These are phyloP conservation scores for Channa maculata DNA, from an alignment of 2,113 vertebrate species.

Conservation along the genomic window DNA sequence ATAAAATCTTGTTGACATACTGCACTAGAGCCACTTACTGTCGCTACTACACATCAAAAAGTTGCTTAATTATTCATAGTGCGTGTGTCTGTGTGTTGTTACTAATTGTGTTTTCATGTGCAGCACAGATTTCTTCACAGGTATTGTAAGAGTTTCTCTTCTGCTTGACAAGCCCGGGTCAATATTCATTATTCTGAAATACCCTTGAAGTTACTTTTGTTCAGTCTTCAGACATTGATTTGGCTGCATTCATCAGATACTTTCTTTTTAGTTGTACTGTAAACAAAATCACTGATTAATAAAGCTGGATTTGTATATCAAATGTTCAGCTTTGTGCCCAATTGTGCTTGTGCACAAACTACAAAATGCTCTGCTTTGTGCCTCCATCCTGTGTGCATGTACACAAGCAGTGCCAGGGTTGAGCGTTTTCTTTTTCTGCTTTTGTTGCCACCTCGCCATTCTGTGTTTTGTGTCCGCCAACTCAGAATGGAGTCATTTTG, in stretches of 20 bases:
- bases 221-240: conserved; percentile 37
- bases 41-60: conserved; percentile 24
- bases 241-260: conserved; percentile 54
- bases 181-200: conserved; percentile 28
- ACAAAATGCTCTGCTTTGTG: conserved; percentile 61
- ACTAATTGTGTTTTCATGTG: conserved; percentile 12
- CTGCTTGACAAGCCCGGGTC: conserved; percentile 54
- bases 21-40: conserved; percentile 4
- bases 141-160: conserved; percentile 25
- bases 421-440: conserved; percentile 46
- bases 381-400: conserved; percentile 33
- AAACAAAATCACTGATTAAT: conserved; percentile 67
- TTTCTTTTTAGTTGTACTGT: conserved; percentile 38
- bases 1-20: conserved; percentile 8
- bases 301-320: conserved; percentile 68
- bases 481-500: conserved; percentile 78
- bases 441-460: conserved; percentile 57
- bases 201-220: conserved; percentile 60
- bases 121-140: conserved; percentile 19
- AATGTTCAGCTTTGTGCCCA: conserved; percentile 67
- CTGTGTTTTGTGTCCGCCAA: conserved; percentile 65
- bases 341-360: conserved; percentile 61
- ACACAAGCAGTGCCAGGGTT: conserved; percentile 37
- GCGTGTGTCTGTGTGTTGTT: conserved; percentile 3
- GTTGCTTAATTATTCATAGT: conserved; percentile 31